Evolutionary conservation across 2,888 invertebrate species (phyloP), one percentile per base, ranked within the genome.

Genomic region (Ferrisia virgata): DNA sequence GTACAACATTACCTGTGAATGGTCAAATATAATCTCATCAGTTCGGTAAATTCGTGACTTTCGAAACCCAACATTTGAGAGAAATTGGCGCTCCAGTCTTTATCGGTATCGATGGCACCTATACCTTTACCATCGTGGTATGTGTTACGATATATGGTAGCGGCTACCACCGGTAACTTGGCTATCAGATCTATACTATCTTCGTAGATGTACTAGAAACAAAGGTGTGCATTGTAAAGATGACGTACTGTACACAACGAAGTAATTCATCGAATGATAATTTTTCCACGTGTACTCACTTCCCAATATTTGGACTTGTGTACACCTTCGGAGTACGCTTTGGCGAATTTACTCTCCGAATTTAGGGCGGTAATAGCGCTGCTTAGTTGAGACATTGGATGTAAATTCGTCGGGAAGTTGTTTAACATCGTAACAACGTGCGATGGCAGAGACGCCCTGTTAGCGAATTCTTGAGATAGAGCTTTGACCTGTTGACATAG

Each of bases 151-250:
- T 98, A 98, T 88, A 98, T 97, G 18, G 96, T 95, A 18, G 98
- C 96, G 0, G 97, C 98, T 22, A 98, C 92, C 28, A 96, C 96
- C 0, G 98, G 97, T 88, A 98, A 90, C 89, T 98, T 97, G 81
- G 97, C 97, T 88, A 98, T 96, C 87, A 98, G 90, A 89, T 97
- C 95, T 96, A 98, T 97, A 18, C 96, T 91, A 89, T 98, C 98
- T 89, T 98, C 97, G 89, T 96, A 97, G 8, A 92, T 91, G 88
- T 93, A 93, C 93, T 91, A 87, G n/a, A n/a, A n/a, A n/a, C n/a
- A n/a, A n/a, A n/a, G n/a, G n/a, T n/a, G n/a, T n/a, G n/a, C n/a
- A n/a, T n/a, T n/a, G n/a, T 8, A 89, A 87, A 85, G 79, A 85
- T 85, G 79, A 69, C 13, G 47, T n/a, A n/a, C n/a, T n/a, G n/a